A percentile compares a stretch with the other conserved stretches of the same genome.
phyloP scores from a whole-genome alignment of 1,140 invertebrate species.

The Ceratosolen fusciceps region DNA sequence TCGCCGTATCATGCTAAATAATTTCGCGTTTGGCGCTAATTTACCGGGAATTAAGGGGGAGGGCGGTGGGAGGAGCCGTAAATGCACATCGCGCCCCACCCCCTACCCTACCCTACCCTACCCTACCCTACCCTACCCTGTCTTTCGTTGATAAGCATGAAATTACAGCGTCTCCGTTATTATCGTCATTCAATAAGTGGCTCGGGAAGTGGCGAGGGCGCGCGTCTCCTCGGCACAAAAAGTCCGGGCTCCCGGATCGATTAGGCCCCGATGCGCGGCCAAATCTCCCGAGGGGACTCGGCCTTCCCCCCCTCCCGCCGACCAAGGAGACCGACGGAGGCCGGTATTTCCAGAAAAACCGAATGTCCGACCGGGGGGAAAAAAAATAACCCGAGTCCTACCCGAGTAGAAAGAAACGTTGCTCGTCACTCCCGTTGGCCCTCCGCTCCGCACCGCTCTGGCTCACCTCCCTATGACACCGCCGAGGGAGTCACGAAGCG shows the following conservation, averaged over 20 bases:
- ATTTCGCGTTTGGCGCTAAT: not conserved
- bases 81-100: not conserved
- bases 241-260: not conserved
- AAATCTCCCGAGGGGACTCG: not conserved
- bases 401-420: too few species aligned
- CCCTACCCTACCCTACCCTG: too few species aligned
- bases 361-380: not conserved
- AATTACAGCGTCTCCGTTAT: not conserved
- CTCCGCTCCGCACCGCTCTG: too few species aligned
- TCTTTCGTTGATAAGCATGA: conserved; percentile 5
- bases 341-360: not conserved
- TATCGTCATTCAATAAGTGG: conserved; percentile 5
- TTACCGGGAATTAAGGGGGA: conserved; percentile 2
- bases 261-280: not conserved
- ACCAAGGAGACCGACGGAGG: not conserved
- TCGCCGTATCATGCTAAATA: conserved; percentile 17
- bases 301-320: not conserved
- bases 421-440: too few species aligned
- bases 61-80: not conserved
- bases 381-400: not conserved
- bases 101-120: too few species aligned
- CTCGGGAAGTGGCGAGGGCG: not conserved
- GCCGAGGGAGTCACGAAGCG: not conserved
- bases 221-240: not conserved
- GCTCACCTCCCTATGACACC: too few species aligned